These are phyloP conservation scores for Metopolophium dirhodum DNA, from an alignment of 1,140 invertebrate species.

Conservation along the genomic window DNA sequence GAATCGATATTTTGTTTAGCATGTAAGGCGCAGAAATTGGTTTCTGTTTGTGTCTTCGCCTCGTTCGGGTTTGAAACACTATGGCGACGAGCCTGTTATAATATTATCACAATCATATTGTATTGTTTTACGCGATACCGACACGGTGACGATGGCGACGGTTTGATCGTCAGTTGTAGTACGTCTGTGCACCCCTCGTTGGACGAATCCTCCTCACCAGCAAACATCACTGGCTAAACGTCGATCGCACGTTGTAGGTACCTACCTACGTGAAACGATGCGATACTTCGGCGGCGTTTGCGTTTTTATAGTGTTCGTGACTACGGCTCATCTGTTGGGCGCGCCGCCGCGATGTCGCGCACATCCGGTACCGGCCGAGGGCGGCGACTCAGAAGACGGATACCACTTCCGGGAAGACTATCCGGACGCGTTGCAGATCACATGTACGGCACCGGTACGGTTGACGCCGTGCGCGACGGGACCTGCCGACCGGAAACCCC, in stretches of 20 bases:
- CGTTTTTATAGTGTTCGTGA: not conserved
- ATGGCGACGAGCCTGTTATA: not conserved
- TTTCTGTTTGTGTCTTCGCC: not conserved
- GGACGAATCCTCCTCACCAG: not conserved
- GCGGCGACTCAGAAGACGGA: not conserved
- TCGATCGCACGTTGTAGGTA: not conserved
- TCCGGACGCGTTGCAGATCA: constrained; percentile 4
- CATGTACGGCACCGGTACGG: not conserved
- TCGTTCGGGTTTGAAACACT: not conserved
- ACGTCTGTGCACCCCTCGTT: not conserved
- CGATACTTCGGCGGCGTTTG: not conserved
- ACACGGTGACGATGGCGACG: not conserved
- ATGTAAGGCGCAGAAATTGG: not conserved
- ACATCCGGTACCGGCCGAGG: not conserved
- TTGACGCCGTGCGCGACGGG: not conserved
- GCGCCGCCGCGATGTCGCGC: not conserved
- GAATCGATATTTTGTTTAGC: not conserved
- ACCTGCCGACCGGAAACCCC: not conserved
- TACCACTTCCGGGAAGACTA: not conserved
- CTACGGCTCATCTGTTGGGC: not conserved
- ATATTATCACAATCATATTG: not conserved
- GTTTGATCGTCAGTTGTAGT: not conserved
- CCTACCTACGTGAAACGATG: not conserved
- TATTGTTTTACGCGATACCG: not conserved
- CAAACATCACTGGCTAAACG: not conserved